Evolutionary conservation across 1,140 invertebrate genomes (phyloP), one percentile per base, ranked within the genome.

Genomic region (Chionoecetes opilio): DNA sequence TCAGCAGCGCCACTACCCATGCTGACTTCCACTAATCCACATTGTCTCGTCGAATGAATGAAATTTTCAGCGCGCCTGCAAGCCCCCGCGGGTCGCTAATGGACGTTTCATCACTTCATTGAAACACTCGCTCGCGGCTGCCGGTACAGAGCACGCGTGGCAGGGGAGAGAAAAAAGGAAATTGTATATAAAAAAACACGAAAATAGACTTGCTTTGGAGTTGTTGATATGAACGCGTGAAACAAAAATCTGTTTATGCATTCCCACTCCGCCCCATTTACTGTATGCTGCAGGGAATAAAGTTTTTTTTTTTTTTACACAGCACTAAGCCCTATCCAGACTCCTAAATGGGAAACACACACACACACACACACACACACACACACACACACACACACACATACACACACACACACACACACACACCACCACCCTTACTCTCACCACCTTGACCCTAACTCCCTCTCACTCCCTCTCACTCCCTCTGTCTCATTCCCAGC

Each of bases 21-120:
- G 63, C 63, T 75, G 63, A 75, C 63, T 75, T 75, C 21, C 63
- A 75, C 63, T 75, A 75, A 75, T 75, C 63, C 63, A n/a, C 9
- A n/a, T 75, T 5, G 21, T 75, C 63, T n/a, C 63, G 63, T 26
- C 63, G 0, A 75, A 75, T 75, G 63, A 75, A 26, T 75, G 63
- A 26, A 11, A 75, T 75, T 75, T 75, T 75, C 63, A 75, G 26
- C 63, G 63, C 26, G 3, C 6, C 63, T 11, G 21, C 63, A 75
- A 75, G 63, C 21, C 41, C 63, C 63, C 21, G n/a, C 21, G 63
- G 63, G 63, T 75, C 63, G 63, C 11, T 75, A 75, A 75, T 75
- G 63, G 63, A 75, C 63, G 63, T 17, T 21, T 75, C 63, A 75
- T 75, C 63, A 75, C 63, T 26, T 21, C 63, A 75, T 75, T 75